phyloP scores from a whole-genome alignment of 1,140 invertebrate species.

The Proctacanthus coquilletti region DNA sequence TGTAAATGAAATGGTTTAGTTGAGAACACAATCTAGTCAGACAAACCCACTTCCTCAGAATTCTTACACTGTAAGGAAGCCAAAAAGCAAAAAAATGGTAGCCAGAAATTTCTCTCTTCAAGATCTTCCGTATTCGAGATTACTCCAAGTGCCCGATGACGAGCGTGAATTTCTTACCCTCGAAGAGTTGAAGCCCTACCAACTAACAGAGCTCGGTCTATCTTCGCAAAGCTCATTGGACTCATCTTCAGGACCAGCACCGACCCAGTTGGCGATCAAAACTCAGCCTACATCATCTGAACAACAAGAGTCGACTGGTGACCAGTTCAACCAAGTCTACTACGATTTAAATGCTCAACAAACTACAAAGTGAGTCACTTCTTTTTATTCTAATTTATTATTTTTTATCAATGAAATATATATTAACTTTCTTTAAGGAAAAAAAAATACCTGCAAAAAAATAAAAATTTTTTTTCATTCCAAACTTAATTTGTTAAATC shows the following conservation, averaged over 20 bases:
- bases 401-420: too few species aligned
- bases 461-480: background rate
- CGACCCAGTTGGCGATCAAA: background rate
- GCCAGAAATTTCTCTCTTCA: constrained; percentile 2
- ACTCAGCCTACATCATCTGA: too few species aligned
- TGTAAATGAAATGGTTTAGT: too few species aligned
- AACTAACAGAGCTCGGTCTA: constrained; percentile 1
- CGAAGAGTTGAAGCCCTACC: constrained; percentile 2
- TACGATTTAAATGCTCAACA: constrained; percentile 1
- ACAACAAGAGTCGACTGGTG: too few species aligned
- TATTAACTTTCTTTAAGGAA: background rate
- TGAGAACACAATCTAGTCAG: too few species aligned
- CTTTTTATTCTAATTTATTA: too few species aligned
- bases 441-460: background rate
- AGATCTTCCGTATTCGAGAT: constrained; percentile 2
- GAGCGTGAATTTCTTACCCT: constrained; percentile 3
- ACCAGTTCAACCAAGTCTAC: too few species aligned
- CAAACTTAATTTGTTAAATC: too few species aligned
- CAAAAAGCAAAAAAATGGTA: too few species aligned
- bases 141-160: constrained; percentile 4
- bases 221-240: background rate
- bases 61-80: too few species aligned
- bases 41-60: too few species aligned
- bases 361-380: constrained; percentile 1
- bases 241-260: background rate